A percentile compares a stretch with the other conserved stretches of the same genome.
Evolutionary conservation across 2,888 invertebrate genomes (phyloP).

Genomic region (Pocota personata): DNA sequence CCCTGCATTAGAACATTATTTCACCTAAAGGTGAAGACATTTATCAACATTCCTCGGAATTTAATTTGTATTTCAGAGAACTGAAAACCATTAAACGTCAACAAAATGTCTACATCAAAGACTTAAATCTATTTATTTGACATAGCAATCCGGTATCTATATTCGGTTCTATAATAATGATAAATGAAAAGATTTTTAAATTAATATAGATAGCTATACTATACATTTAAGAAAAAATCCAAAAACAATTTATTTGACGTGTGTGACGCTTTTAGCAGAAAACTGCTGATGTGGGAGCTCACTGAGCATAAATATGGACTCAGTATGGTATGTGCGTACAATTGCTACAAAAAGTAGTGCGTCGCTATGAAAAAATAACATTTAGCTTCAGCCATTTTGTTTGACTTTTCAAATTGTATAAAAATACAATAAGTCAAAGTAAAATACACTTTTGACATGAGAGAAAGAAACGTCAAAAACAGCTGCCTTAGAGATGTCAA

Average conservation of each 20-base stretch:
- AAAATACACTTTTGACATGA: too few relatives aligned
- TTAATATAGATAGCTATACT: not conserved
- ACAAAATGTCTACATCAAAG: too few relatives aligned
- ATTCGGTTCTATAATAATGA: not conserved
- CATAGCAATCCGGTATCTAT: not conserved
- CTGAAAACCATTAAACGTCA: not conserved
- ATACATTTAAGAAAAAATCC: not conserved
- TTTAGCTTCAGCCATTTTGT: too few relatives aligned
- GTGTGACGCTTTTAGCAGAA: not conserved
- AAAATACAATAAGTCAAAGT: too few relatives aligned
- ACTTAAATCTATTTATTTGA: not conserved
- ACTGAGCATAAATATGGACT: not conserved
- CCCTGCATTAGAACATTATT: not conserved
- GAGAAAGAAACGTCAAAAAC: too few relatives aligned
- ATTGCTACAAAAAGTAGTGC: not conserved
- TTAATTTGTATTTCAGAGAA: not conserved
- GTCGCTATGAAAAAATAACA: not conserved
- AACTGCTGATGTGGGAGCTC: not conserved
- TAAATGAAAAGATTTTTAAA: not conserved
- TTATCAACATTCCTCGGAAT: not conserved
- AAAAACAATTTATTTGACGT: not conserved
- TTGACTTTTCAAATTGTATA: too few relatives aligned
- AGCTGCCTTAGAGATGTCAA: too few relatives aligned
- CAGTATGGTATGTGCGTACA: not conserved
- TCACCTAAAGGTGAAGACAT: not conserved